Percentiles rank a stretch among this genome's conserved stretches.
phyloP scores from a whole-genome alignment of 1,140 invertebrate genomes.

The Cherax quadricarinatus region DNA sequence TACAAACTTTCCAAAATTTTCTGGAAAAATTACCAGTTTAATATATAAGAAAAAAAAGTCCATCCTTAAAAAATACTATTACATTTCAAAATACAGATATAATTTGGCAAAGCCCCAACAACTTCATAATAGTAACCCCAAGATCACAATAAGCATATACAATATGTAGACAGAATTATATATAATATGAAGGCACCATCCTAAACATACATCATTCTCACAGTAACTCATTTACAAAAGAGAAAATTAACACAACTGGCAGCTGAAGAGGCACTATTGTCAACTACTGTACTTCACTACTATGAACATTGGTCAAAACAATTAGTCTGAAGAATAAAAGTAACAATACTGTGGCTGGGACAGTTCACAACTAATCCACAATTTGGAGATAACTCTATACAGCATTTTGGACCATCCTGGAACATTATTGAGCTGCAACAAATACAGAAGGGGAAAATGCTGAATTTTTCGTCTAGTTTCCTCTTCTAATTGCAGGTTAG shows the following conservation, averaged over 20 bases:
- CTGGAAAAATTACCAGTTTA: constrained; percentile 8
- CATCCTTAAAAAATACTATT: constrained; percentile 40
- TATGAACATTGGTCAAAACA: background rate
- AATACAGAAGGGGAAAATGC: too few species aligned
- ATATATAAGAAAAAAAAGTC: background rate
- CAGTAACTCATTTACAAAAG: background rate
- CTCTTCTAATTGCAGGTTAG: too few species aligned
- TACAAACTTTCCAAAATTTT: constrained; percentile 11
- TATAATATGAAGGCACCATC: constrained; percentile 58
- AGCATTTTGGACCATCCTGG: too few species aligned
- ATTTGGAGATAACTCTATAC: too few species aligned
- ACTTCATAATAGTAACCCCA: background rate
- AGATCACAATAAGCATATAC: constrained; percentile 47
- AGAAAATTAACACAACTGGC: constrained; percentile 1
- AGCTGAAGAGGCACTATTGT: constrained; percentile 28
- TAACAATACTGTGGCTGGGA: too few species aligned
- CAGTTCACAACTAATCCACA: too few species aligned
- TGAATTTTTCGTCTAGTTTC: too few species aligned
- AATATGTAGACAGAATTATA: constrained; percentile 48
- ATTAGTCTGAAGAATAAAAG: background rate
- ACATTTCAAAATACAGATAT: constrained; percentile 30
- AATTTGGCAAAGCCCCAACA: constrained; percentile 8
- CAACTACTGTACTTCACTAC: background rate
- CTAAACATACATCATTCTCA: constrained; percentile 51
- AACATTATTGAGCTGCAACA: too few species aligned